A percentile compares a stretch with the other conserved stretches of the same genome.
These are phyloP conservation scores for Brienomyrus brachyistius DNA, from an alignment of 2,113 vertebrate genomes.

Conservation along the genomic window DNA sequence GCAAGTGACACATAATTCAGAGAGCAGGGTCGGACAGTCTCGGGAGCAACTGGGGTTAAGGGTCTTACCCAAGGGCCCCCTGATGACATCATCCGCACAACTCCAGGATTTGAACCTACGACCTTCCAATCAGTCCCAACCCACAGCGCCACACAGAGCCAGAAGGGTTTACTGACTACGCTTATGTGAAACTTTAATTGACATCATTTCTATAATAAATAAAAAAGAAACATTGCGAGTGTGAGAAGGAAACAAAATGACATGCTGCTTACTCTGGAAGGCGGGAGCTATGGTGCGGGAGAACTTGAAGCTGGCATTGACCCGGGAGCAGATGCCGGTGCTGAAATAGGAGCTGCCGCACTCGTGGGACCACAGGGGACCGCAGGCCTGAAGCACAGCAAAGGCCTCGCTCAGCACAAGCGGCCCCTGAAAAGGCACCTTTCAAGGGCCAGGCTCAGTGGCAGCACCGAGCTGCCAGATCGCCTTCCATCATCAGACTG, in stretches of 20 bases:
- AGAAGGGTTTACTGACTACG: neutral
- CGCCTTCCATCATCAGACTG: neutral
- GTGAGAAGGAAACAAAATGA: neutral
- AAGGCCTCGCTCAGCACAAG: neutral
- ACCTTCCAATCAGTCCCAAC: neutral
- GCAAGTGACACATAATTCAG: neutral
- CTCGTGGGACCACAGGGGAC: constrained; percentile 93
- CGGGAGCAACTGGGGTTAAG: neutral
- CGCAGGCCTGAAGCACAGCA: constrained; percentile 71
- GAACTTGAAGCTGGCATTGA: constrained; percentile 80
- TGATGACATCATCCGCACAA: neutral
- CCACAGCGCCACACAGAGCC: neutral
- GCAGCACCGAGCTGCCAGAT: neutral
- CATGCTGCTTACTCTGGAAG: constrained; percentile 71
- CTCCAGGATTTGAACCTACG: neutral
- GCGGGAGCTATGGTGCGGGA: constrained; percentile 79
- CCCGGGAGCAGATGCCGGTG: constrained; percentile 85
- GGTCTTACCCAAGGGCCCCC: neutral
- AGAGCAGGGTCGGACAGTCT: neutral
- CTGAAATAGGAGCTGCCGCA: constrained; percentile 93
- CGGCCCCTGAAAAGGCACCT: neutral
- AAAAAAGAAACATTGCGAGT: neutral
- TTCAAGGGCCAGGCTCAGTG: neutral
- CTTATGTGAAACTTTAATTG: neutral
- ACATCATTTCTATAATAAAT: neutral